Percentiles rank a stretch among this genome's conserved stretches.
phyloP scores from a whole-genome alignment of 2,888 invertebrate genomes.

The Pteria penguin region DNA sequence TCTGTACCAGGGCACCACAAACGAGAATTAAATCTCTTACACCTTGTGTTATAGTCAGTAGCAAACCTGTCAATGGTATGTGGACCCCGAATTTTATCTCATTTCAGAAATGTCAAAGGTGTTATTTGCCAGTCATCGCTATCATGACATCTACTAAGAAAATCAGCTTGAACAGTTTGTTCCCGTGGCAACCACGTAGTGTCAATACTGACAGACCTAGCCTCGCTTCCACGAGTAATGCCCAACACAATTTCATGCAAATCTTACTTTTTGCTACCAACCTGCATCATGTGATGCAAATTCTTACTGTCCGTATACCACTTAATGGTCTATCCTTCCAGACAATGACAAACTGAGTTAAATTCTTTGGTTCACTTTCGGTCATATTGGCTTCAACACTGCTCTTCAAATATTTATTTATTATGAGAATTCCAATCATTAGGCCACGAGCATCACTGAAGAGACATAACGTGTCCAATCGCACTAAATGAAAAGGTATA shows the following conservation, averaged over 20 bases:
- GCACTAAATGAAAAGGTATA: too few species aligned
- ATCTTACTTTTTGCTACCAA: neutral
- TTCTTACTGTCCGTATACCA: neutral
- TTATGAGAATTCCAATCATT: too few species aligned
- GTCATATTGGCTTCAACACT: too few species aligned
- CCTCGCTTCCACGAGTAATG: neutral
- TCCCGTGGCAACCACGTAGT: constrained; percentile 14
- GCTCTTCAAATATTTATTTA: too few species aligned
- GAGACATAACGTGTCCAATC: too few species aligned
- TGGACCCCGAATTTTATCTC: neutral
- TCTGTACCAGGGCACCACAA: constrained; percentile 27
- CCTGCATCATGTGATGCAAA: neutral
- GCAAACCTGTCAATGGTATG: constrained; percentile 33
- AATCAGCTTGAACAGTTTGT: constrained; percentile 6
- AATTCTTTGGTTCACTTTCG: too few species aligned
- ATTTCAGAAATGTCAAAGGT: neutral
- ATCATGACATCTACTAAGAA: constrained; percentile 6
- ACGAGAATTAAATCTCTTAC: constrained; percentile 18
- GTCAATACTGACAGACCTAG: neutral
- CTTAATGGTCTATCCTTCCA: neutral
- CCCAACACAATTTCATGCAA: constrained; percentile 11
- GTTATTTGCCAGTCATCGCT: constrained; percentile 23
- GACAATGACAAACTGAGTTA: too few species aligned
- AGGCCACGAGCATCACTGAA: too few species aligned
- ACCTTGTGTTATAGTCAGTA: constrained; percentile 25